Evolutionary conservation across 2,113 vertebrate species (phyloP).

Genomic region (Mustela lutreola): DNA sequence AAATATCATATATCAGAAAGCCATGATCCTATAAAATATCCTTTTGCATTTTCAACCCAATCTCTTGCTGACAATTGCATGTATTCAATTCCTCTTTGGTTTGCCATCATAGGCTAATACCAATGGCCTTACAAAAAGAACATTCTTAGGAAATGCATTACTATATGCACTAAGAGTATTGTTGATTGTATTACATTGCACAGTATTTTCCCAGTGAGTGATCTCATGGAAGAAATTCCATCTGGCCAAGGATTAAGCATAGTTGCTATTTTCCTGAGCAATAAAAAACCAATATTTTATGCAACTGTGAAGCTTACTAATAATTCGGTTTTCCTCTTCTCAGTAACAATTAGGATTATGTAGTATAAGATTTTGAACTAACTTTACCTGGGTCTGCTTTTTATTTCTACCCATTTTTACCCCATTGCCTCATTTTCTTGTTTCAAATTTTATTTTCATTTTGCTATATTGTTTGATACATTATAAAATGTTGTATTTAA

Average conservation of each 20-base stretch:
- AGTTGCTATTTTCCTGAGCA: background rate
- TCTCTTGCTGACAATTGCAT: background rate
- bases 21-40: background rate
- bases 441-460: conserved; percentile 39
- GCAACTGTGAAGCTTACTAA: background rate
- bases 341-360: background rate
- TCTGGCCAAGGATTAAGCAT: background rate
- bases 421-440: background rate
- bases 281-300: background rate
- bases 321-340: conserved; percentile 7
- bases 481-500: conserved; percentile 11
- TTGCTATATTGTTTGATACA: background rate
- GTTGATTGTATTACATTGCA: background rate
- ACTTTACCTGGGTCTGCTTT: background rate
- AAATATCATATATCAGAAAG: background rate
- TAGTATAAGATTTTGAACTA: background rate
- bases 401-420: background rate
- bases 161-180: background rate
- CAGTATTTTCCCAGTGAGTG: background rate
- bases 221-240: background rate
- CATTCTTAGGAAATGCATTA: background rate
- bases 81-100: background rate
- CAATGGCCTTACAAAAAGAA: background rate
- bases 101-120: background rate
- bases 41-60: background rate